phyloP scores from a whole-genome alignment of 1,140 invertebrate genomes.

The Dreissena polymorpha region DNA sequence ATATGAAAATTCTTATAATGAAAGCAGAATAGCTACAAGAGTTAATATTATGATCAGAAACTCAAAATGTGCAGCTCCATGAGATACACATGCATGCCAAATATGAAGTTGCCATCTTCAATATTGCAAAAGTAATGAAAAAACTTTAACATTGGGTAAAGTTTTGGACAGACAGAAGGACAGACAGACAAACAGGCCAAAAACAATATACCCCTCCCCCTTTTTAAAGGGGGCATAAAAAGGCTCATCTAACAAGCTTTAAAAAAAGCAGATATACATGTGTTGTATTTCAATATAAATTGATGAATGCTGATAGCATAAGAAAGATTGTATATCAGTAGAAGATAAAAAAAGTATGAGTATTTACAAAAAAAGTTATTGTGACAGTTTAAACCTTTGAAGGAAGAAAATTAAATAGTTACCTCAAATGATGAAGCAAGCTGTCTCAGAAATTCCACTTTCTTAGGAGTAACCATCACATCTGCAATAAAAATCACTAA shows the following conservation, averaged over 20 bases:
- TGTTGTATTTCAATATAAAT: not conserved
- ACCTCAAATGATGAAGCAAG: conserved; percentile 2
- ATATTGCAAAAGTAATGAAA: no score
- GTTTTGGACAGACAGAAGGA: no score
- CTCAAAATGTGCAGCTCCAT: no score
- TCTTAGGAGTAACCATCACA: not conserved
- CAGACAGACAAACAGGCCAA: no score
- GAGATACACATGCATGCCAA: no score
- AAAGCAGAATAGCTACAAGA: no score
- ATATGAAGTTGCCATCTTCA: no score
- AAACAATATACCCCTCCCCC: no score
- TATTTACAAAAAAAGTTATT: not conserved
- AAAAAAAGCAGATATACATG: not conserved
- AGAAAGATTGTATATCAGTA: not conserved
- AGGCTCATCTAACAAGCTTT: not conserved
- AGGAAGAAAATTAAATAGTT: not conserved
- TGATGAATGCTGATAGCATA: not conserved
- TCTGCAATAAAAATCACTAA: not conserved
- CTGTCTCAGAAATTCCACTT: not conserved
- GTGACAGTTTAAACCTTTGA: not conserved
- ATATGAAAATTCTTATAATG: no score
- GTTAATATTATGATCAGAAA: no score
- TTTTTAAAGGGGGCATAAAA: no score
- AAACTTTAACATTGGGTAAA: no score
- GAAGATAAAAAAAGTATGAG: not conserved